Base-by-base conservation (phyloP, 2,797 vertebrate species). In the Pachyuromys duprasi region DNA sequence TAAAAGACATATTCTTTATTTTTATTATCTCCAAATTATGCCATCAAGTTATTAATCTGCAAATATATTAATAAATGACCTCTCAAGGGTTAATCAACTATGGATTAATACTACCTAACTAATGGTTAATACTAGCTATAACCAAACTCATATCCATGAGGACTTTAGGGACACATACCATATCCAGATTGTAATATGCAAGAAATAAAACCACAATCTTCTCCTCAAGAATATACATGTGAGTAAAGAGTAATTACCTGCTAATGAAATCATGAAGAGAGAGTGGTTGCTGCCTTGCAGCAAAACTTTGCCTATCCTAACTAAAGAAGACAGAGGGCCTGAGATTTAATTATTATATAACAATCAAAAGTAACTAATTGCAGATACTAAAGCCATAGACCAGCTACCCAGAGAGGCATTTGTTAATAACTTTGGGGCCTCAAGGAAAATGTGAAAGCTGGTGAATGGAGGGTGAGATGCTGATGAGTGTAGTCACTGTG, bases 391-490 rank as follows among this genome's bases (percentile, higher is more conserved):
- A 1, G 20, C 45, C 70, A 69, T 67, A 84, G 70, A 89, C 11
- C 1, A 42, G 5, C 69, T 74, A 26, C 28, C 11, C 1, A 31
- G 33, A 0, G 24, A 0, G 13, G 39, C 8, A 24, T 63, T 20
- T 14, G 42, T 55, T 15, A 86, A 20, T 8, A 49, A 7, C 17
- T 36, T 45, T 1, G 24, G 5, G 15, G 3, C 39, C 72, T 80
- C 60, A 83, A 42, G 20, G 7, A 90, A 65, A 24, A 17, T 67
- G 22, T 67, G n/a, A 60, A 55, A 18, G 2, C 17, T 63, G 13
- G 55, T 62, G 49, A 17, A 24, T 24, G 49, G 18, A 42, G 76
- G 17, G 31, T 8, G 39, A 79, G 49, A 87, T 45, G 22, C 36
- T 28, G 8, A 79, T 26, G 42, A 87, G 7, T 3, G n/a, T 15